These are phyloP conservation scores for Rugalucina vietnamica DNA, from an alignment of 2,888 invertebrate species.

Conservation along the genomic window DNA sequence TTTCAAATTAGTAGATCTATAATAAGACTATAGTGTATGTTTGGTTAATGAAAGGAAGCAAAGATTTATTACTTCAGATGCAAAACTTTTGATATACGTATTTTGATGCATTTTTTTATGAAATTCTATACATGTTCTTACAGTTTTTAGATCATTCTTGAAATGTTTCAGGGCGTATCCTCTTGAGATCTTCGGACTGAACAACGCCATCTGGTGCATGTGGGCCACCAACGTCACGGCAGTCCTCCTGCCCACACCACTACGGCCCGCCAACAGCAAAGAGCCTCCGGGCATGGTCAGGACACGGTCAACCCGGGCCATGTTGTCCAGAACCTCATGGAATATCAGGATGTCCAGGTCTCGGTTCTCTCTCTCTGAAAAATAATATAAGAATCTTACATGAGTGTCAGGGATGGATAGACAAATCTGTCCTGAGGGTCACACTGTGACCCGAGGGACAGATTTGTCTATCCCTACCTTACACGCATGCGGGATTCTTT, in stretches of 20 bases:
- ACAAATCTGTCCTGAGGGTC: no score
- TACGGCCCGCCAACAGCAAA: constrained; percentile 89
- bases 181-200: constrained; percentile 86
- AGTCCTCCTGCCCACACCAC: constrained; percentile 92
- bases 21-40: no score
- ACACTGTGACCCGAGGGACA: no score
- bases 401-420: no score
- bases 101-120: no score
- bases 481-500: no score
- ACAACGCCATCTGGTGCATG: constrained; percentile 88
- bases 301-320: constrained; percentile 88
- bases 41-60: no score
- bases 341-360: constrained; percentile 88
- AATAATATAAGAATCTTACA: background rate
- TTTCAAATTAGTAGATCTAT: no score
- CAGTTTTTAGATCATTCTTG: constrained; percentile 91
- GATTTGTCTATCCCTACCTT: no score
- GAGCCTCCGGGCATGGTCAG: constrained; percentile 88
- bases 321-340: constrained; percentile 88
- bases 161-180: constrained; percentile 88
- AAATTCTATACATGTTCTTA: no score
- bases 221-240: constrained; percentile 91
- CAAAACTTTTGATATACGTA: no score
- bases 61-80: no score
- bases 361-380: constrained; percentile 88